Evolutionary conservation across 2,888 invertebrate genomes (phyloP), one percentile per base, ranked within the genome.

Genomic region (Microctonus aethiopoides): DNA sequence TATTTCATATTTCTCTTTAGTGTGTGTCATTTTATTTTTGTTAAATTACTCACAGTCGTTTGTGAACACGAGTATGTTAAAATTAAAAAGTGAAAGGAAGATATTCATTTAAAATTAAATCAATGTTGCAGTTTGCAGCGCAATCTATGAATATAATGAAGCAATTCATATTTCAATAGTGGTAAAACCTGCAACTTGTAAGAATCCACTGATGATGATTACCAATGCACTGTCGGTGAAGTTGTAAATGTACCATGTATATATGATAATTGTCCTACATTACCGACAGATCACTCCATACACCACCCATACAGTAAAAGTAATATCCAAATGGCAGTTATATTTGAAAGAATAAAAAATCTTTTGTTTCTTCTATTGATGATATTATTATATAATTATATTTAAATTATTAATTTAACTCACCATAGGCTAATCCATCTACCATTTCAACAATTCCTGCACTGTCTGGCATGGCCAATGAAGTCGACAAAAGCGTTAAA

Each of bases 341-440:
- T 7, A 29, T 61, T 39, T 39, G 41, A 24, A 39, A 13, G 24
- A 3, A 10, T 11, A 1, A 26, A 54, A 24, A 26, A 3, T 32
- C 20, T 2, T 13, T n/a, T 9, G 1, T 26, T 2, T 1, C 7
- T 16, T 29, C 10, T 2, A 26, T 22, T 7, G 7, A 29, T 3
- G n/a, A 22, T 29, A 16, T 26, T 16, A 16, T 26, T 29, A 51
- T 26, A 7, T 24, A 22, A 24, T 61, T n/a, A 36, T 61, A 10
- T n/a, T 41, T 24, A 5, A 26, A 39, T 41, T 63, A 39, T n/a
- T n/a, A n/a, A 11, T 10, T 29, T 60, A 54, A 72, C 81, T 82
- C 78, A 87, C 87, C 87, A 71, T 87, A 87, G 36, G 87, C 86
- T 59, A 86, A 78, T 72, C 87, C 87, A 51, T 84, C 81, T 34